Base-by-base conservation (phyloP, 2,113 vertebrate genomes). In the Pseudopodoces humilis region DNA sequence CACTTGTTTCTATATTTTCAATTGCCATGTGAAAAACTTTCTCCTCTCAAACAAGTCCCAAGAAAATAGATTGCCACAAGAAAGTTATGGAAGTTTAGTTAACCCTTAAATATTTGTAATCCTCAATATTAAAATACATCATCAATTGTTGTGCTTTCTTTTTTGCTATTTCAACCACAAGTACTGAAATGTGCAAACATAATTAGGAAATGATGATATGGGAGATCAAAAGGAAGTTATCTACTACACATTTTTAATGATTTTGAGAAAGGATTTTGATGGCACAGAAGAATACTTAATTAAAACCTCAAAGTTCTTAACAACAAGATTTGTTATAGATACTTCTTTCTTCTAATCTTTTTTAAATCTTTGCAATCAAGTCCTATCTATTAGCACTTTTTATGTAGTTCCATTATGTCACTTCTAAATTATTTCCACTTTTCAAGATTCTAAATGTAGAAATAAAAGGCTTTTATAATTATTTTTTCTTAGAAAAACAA, bases 361-460 rank as follows among this genome's bases (percentile, higher is more conserved):
- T 41, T 16, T 2, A 4, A 81, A 23, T 15, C 13, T 50, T 46
- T n/a, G 9, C 6, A n/a, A 58, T 22, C 4, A 65, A 53, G 5
- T 58, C 5, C 14, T 79, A 70, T 43, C n/a, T 83, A 10, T 17
- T 21, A 3, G 4, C 1, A 17, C 6, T 49, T 74, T 59, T 33
- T 33, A 63, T 18, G 7, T 2, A 1, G 24, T 58, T 67, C 12
- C 2, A 53, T 41, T 17, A 41, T 0, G 2, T 13, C 52, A 35
- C 24, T 60, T 41, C 7, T 60, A 58, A 77, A 77, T 21, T 2
- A 43, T 75, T 65, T 65, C 6, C 6, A 41, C 4, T 8, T 71
- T 72, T 37, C 20, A 68, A 75, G 10, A 20, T 41, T n/a, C 10
- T 59, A 64, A 52, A 56, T 19, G 11, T 18, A 33, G 41, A 77